Evolutionary conservation across 1,140 invertebrate species (phyloP).

Genomic region (Nebria ingens): DNA sequence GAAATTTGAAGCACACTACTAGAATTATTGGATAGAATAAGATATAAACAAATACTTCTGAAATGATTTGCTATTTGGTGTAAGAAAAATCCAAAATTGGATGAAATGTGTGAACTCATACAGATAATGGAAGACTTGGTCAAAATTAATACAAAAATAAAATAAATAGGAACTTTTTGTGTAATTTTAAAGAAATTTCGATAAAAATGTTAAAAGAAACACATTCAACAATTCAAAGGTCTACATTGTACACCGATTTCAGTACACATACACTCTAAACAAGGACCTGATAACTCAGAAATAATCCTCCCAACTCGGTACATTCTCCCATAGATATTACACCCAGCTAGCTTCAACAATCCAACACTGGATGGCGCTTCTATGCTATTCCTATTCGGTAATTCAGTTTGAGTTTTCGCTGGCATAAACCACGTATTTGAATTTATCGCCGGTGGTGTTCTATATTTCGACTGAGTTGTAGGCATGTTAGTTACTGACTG

Average conservation of each 20-base stretch:
- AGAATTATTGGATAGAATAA: too few species aligned
- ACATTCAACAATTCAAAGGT: constrained; percentile 56
- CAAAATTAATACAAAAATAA: too few species aligned
- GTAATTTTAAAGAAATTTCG: too few species aligned
- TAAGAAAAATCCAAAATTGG: too few species aligned
- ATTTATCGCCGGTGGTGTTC: constrained; percentile 16
- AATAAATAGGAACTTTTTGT: too few species aligned
- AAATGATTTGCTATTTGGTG: too few species aligned
- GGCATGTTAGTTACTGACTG: constrained; percentile 19
- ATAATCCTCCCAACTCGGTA: constrained; percentile 77
- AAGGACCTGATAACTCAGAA: constrained; percentile 68
- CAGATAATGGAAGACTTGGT: too few species aligned
- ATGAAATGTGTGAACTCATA: too few species aligned
- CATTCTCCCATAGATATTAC: constrained; percentile 87
- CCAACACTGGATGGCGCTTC: constrained; percentile 32
- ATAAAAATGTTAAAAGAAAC: too few species aligned
- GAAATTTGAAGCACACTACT: too few species aligned
- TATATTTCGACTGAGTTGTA: constrained; percentile 17
- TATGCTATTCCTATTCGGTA: not conserved
- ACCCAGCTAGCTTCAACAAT: constrained; percentile 70
- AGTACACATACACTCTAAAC: constrained; percentile 77
- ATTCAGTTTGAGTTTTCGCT: constrained; percentile 17
- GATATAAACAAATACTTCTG: too few species aligned
- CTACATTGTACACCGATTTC: constrained; percentile 78
- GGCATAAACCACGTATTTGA: constrained; percentile 11